Evolutionary conservation across 2,888 invertebrate genomes (phyloP).

Genomic region (Coremacera marginata): DNA sequence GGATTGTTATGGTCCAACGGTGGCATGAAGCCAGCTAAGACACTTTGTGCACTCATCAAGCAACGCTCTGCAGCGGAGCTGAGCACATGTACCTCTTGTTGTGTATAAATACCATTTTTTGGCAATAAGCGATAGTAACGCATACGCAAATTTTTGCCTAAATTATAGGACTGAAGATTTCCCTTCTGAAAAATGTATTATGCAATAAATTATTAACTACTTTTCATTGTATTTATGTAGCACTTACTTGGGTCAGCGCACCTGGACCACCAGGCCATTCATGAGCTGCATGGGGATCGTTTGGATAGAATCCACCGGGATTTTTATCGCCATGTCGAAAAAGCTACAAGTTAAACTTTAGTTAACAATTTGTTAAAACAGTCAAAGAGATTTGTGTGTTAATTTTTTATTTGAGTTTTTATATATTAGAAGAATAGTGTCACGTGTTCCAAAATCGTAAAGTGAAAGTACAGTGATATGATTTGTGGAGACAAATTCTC

Average conservation of each 20-base stretch:
- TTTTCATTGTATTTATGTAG: neutral
- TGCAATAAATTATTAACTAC: too few species aligned
- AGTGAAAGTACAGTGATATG: too few species aligned
- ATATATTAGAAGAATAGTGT: too few species aligned
- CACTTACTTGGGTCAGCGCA: constrained; percentile 74
- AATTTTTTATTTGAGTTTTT: too few species aligned
- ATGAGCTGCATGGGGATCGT: constrained; percentile 82
- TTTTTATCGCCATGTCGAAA: constrained; percentile 70
- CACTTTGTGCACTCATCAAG: constrained; percentile 81
- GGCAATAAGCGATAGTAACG: constrained; percentile 79
- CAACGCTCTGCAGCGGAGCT: constrained; percentile 89
- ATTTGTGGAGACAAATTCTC: too few species aligned
- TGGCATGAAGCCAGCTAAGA: constrained; percentile 80
- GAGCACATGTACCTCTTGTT: constrained; percentile 74
- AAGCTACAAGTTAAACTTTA: constrained; percentile 53
- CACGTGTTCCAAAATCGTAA: too few species aligned
- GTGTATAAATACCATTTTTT: constrained; percentile 72
- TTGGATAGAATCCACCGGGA: constrained; percentile 81
- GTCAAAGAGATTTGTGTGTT: too few species aligned
- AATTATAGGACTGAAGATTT: constrained; percentile 78
- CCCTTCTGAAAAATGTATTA: constrained; percentile 75
- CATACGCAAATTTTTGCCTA: constrained; percentile 79
- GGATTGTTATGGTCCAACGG: constrained; percentile 65
- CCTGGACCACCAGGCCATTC: constrained; percentile 88
- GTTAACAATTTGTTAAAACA: too few species aligned